Base-by-base conservation (phyloP, 2,797 vertebrate genomes). In the Ctenochaetus hawaiiensis region DNA sequence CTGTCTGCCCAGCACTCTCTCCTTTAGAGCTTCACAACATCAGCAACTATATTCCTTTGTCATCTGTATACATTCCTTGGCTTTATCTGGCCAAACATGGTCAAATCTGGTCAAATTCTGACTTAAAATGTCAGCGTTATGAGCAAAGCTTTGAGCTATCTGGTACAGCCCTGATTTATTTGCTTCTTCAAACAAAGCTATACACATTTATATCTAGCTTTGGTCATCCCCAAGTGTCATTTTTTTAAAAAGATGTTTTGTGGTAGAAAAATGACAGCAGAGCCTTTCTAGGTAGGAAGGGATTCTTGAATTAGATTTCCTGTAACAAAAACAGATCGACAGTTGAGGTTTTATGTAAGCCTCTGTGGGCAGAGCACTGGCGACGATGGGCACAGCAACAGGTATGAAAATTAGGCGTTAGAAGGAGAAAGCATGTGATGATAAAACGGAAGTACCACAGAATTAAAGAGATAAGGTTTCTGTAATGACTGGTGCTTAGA, bases 401-500 rank as follows among this genome's bases (percentile, higher is more conserved):
- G 69, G 66, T 52, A 45, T 30, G 37, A 72, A 67, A 66, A 65
- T 20, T 12, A 18, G 8, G 34, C 2, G 6, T 17, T 61, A 43
- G 20, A 26, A 11, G 26, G 37, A 34, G 41, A 73, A 44, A 43
- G 13, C 48, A 53, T 6, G 30, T 59, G 18, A 66, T n/a, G 34
- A 49, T 43, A 48, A 18, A 9, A 58, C 20, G 39, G 47, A 23
- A 49, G 54, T 11, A 66, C 11, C 37, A 60, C 20, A 56, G 37
- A 72, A 49, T 51, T 56, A 52, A 69, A 53, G 51, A 47, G 51
- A 70, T 26, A 47, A 8, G 20, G 16, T 37, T 37, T 52, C 13
- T 43, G n/a, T 53, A 54, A 67, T n/a, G 52, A 44, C 13, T 41
- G 43, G 11, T 77, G 39, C 0, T 14, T 43, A 63, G 66, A 66